Base-by-base conservation (phyloP, 2,888 invertebrate species). In the Drosophila neonasuta region DNA sequence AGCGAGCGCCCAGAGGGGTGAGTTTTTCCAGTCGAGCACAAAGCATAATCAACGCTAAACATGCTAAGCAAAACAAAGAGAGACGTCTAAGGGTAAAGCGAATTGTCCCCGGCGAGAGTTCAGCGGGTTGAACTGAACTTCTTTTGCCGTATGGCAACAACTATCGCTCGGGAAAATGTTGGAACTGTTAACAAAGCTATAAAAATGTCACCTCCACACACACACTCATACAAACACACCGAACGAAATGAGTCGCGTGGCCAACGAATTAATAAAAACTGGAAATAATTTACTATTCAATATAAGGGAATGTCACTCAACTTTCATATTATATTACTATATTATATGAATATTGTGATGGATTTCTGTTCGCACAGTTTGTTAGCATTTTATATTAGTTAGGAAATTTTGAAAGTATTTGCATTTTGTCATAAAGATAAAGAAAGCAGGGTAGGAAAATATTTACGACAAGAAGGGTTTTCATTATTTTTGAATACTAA, bases 131-230 rank as follows among this genome's bases (percentile, higher is more conserved):
- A 56, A 42, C 15, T 29, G 24, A 56, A 42, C 15, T 55, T 61
- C 15, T 54, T 42, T 3, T 30, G 24, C 41, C 9, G 65, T 32
- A 10, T 46, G 54, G 60, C 56, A 68, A 67, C 59, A 67, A 61
- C 60, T 58, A 68, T 54, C 48, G 49, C 56, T 36, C 32, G 15
- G 24, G 1, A 24, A 42, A 61, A 58, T 48, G 51, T 67, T 68
- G 70, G 59, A 68, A 71, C 87, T 86, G 85, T 89, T 89, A 89
- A 86, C 89, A 88, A 76, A 80, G 88, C 84, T 81, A 88, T 88
- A 89, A 88, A 89, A 88, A 79, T 88, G 88, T 88, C 88, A 86
- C 87, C 88, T 86, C 75, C 55, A 70, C 24, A 61, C 71, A 72
- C 24, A 24, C 24, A 24, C 24, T 5, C 24, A 24, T 5, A 6